Evolutionary conservation across 2,113 vertebrate genomes (phyloP), one percentile per base, ranked within the genome.

Genomic region (Vidua macroura): DNA sequence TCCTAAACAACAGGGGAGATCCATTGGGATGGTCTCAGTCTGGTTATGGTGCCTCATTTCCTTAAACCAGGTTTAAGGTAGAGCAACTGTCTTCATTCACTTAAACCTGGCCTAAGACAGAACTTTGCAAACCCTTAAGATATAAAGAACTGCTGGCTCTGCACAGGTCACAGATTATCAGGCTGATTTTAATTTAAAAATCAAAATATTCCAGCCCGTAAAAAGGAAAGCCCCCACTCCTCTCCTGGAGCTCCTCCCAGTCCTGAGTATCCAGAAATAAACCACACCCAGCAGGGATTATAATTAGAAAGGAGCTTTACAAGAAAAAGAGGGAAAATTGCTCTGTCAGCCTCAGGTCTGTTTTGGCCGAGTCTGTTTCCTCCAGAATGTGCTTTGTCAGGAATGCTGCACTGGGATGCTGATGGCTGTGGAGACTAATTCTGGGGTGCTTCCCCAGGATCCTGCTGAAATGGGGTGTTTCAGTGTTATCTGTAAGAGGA

Each of bases 281-380:
- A 82, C 33, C 41, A 24, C 44, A 58, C 56, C 25, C 55, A 69
- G 82, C 48, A 59, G 64, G 46, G 53, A 55, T 69, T 91, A 56
- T 58, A 79, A 90, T 94, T 91, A 93, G 93, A 77, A 89, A 60
- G 67, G 58, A 74, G 18, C 15, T 30, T 81, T 44, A 52, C 15
- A 27, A 87, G 80, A 60, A 78, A 88, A 79, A 59, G 62, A 79
- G 48, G 44, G 37, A 24, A 83, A 93, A 82, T 78, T 88, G 66
- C 83, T 66, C 86, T 91, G 91, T 91, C 93, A 96, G 46, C 81
- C 68, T 77, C 59, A n/a, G 78, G 66, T 90, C 48, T 92, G 49
- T 75, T 93, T 60, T 39, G 75, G 70, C 48, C 88, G 84, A 30
- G 39, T 72, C n/a, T 66, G 5, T 64, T 68, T 63, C 35, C 62